Base-by-base conservation (phyloP, 2,888 invertebrate species). In the Synanthedon formicaeformis region DNA sequence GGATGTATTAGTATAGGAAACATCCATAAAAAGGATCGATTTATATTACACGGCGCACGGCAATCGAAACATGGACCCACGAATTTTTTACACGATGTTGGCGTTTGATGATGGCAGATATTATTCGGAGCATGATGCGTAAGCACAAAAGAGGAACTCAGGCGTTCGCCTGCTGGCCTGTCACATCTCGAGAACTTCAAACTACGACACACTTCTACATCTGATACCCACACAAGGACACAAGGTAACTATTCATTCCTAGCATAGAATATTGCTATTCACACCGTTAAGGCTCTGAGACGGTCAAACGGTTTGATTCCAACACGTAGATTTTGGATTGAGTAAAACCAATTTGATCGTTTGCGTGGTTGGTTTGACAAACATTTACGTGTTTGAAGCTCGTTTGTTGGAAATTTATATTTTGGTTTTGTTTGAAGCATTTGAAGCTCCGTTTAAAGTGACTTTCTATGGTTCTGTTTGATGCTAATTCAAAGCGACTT, bases 61-160 rank as follows among this genome's bases (percentile, higher is more conserved):
- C 87, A 68, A 74, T 75, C 78, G 81, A 74, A 85, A 75, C 84
- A 87, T 87, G 87, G 87, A 87, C 82, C 75, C 76, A 76, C 83
- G 87, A 85, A 81, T 81, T 75, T 62, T 75, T 71, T 76, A 67
- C 72, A 77, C 68, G 68, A 75, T 72, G 75, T 75, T 78, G 75
- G 74, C 79, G 77, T 82, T 85, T 78, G 74, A 73, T 76, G 77
- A 73, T 76, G 75, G 71, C 73, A 79, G 74, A 73, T 68, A 78
- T 68, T 76, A 74, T 76, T 74, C 71, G 62, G 78, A 78, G 72
- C 85, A 87, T 75, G 69, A 88, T 88, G 88, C 86, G 88, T 88
- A 87, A 87, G 72, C 82, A 85, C 77, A 87, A 86, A 75, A 81
- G 75, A 79, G 79, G 75, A 71, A 78, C 75, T 68, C 81, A 79